A percentile compares a stretch with the other conserved stretches of the same genome.
Conservation (phyloP, 2,797 vertebrate species). For the Selene dorsalis region DNA sequence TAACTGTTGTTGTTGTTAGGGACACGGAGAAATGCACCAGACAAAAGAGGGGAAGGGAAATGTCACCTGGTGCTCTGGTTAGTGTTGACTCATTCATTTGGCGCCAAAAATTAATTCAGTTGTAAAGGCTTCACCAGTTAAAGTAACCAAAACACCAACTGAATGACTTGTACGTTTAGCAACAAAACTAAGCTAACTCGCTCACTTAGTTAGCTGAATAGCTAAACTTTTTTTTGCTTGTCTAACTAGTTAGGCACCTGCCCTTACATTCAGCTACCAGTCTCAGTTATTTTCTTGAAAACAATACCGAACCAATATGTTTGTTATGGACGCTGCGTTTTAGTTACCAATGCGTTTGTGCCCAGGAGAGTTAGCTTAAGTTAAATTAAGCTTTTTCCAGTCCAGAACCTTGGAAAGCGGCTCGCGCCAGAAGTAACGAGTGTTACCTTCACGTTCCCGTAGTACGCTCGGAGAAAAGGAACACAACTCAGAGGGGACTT, state of each 20-base stretch:
- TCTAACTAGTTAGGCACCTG: not conserved
- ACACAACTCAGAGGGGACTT: accelerated
- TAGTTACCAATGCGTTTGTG: not conserved
- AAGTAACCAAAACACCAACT: not conserved
- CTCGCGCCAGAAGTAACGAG: conserved; percentile 29
- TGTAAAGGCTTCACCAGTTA: not conserved
- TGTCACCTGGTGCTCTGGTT: not conserved
- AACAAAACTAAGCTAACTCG: not conserved
- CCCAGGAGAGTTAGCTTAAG: not conserved
- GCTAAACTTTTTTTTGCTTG: not conserved
- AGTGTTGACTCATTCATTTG: not conserved
- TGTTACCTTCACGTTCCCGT: conserved; percentile 35
- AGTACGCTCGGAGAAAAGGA: accelerated
- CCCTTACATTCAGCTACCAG: not conserved
- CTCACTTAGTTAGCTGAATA: conserved; percentile 3
- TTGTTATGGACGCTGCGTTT: not conserved
- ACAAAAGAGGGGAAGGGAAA: not conserved
- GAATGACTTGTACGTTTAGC: not conserved
- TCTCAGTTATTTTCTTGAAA: not conserved
- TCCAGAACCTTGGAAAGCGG: conserved; percentile 26
- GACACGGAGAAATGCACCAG: not conserved
- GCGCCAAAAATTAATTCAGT: not conserved
- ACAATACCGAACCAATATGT: accelerated
- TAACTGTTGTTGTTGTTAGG: not conserved
- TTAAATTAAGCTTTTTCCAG: not conserved